Evolutionary conservation across 1,140 invertebrate genomes (phyloP).

Genomic region (Temnothorax nylanderi): DNA sequence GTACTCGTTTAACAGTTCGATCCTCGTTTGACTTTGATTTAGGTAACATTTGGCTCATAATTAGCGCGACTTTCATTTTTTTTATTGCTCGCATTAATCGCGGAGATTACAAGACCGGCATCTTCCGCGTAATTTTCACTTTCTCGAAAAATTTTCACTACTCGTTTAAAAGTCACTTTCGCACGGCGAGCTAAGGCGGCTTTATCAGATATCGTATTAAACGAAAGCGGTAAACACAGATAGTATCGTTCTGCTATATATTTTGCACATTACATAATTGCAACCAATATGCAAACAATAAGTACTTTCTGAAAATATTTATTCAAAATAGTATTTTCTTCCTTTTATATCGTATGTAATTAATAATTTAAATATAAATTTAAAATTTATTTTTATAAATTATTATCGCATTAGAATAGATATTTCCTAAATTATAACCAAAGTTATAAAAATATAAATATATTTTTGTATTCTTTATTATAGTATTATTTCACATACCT

Average conservation of each 20-base stretch:
- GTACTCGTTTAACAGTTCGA: slow-evolving; percentile 26
- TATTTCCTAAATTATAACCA: not conserved
- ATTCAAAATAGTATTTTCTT: not conserved
- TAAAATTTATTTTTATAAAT: slow-evolving; percentile 15
- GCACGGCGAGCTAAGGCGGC: not conserved
- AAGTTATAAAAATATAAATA: not conserved
- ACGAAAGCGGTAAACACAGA: slow-evolving; percentile 13
- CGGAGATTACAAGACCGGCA: slow-evolving; percentile 36
- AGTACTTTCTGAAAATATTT: not conserved
- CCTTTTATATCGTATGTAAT: not conserved
- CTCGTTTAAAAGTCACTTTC: slow-evolving; percentile 17
- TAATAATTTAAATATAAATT: not conserved
- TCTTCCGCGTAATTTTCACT: slow-evolving; percentile 59
- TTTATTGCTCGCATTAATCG: slow-evolving; percentile 29
- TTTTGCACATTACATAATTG: not conserved
- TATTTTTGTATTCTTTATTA: not conserved
- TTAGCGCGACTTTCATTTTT: slow-evolving; percentile 60
- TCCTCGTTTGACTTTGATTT: slow-evolving; percentile 22
- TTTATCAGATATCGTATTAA: slow-evolving; percentile 10
- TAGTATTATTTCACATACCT: no score
- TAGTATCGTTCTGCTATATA: not conserved
- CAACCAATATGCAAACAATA: not conserved
- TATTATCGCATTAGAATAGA: not conserved
- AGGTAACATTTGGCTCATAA: slow-evolving; percentile 39
- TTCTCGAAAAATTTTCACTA: slow-evolving; percentile 22